Percentiles rank a stretch among this genome's conserved stretches.
phyloP scores from a whole-genome alignment of 2,113 vertebrate genomes.

The Trogon melanurus region DNA sequence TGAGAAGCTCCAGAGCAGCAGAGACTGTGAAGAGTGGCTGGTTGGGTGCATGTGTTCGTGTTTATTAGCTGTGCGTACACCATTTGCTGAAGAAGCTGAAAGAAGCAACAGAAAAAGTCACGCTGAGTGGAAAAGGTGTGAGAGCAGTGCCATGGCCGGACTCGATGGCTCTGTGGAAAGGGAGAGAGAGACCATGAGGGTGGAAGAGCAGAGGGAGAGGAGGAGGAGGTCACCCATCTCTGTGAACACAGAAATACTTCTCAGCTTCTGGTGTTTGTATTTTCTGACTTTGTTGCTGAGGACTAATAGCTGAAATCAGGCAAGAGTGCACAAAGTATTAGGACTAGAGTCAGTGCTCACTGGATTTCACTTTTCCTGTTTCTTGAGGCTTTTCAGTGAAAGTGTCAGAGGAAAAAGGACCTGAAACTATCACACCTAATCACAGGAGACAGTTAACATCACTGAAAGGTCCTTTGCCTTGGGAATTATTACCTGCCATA shows the following conservation, averaged over 20 bases:
- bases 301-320: not conserved
- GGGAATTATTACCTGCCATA: not conserved
- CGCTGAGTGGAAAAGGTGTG: not conserved
- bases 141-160: not conserved
- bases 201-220: not conserved
- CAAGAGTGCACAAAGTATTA: not conserved
- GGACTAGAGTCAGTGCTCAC: not conserved
- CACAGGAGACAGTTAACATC: not conserved
- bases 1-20: not conserved
- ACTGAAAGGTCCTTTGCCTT: not conserved
- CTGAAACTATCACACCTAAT: not conserved
- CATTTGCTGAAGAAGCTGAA: not conserved
- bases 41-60: not conserved
- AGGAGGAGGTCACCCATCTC: fast-evolving
- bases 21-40: not conserved
- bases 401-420: not conserved
- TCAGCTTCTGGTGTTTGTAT: not conserved
- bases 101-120: not conserved
- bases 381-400: not conserved
- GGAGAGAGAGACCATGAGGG: not conserved
- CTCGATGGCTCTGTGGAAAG: not conserved
- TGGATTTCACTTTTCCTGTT: not conserved
- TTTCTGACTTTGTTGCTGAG: not conserved
- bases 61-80: not conserved
- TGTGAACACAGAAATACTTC: not conserved